phyloP scores from a whole-genome alignment of 2,888 invertebrate genomes.

The Drosophila pseudotakahashii region DNA sequence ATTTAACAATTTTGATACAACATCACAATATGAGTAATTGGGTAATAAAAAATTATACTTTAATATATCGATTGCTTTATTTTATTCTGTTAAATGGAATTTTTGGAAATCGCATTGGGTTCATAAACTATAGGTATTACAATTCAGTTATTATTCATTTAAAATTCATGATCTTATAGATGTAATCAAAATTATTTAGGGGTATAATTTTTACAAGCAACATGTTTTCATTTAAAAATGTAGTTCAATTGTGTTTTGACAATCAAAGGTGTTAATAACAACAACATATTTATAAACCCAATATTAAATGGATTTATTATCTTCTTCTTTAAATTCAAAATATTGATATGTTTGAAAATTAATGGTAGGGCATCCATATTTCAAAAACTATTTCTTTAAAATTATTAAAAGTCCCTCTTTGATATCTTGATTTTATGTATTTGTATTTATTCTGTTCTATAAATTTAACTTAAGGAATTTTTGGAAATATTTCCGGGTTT shows the following conservation, averaged over 20 bases:
- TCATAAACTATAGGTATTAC: neutral
- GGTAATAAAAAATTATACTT: slow-evolving; percentile 7
- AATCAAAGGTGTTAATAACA: neutral
- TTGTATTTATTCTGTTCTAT: slow-evolving; percentile 27
- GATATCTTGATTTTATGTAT: neutral
- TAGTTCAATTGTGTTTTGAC: neutral
- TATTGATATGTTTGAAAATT: slow-evolving; percentile 28
- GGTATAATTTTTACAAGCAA: neutral
- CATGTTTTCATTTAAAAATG: neutral
- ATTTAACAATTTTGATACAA: neutral
- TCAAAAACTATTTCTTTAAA: neutral
- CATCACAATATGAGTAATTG: neutral
- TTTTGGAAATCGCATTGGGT: neutral
- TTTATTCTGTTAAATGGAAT: neutral
- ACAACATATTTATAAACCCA: neutral
- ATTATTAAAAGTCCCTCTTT: neutral
- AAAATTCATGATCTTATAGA: neutral
- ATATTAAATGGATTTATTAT: neutral
- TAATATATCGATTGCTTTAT: slow-evolving; percentile 11
- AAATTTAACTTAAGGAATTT: slow-evolving; percentile 39
- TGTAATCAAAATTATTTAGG: neutral
- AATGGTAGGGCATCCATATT: neutral
- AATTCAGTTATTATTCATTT: neutral
- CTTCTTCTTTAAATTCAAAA: too few relatives aligned
- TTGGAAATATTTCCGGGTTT: slow-evolving; percentile 38